Evolutionary conservation across 2,888 invertebrate genomes (phyloP), one percentile per base, ranked within the genome.

Genomic region (Agonopterix arenella): DNA sequence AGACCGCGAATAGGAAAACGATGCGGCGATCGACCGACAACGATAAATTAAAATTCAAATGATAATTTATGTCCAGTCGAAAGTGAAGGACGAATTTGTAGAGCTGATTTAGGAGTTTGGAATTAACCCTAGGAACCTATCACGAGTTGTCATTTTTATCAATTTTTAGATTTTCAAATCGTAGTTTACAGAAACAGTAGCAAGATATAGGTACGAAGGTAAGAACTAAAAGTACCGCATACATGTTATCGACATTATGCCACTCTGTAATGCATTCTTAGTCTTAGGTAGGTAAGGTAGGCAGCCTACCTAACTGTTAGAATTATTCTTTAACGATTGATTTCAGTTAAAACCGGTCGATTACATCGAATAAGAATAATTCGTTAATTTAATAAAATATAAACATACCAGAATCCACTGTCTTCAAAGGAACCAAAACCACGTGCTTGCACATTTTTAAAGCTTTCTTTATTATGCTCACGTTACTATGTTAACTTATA

Each of bases 361-460:
- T 28, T 5, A 28, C 28, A 4, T 28, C 28, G 28, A 28, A 28
- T 28, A 28, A 28, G 4, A 28, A 28, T 28, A 28, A 28, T 28
- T 28, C 28, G 28, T 28, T 28, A 28, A 28, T 28, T 5, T 28
- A 28, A 49, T 52, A 49, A 48, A 11, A 45, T 18, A 53, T 50
- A 54, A 53, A 69, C 80, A 60, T 66, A 85, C 85, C 79, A 59
- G 75, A 56, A 53, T 82, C 80, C 54, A 61, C 58, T 42, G 64
- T 65, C 50, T 77, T 80, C 69, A 80, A 69, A 56, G 80, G 74
- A 66, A 80, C 72, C 53, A 80, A 62, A 40, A 76, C 72, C 62
- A 77, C 70, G 67, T 80, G 78, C 64, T 81, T 80, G 62, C 84
- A 84, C 85, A 84, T 84, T 57, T 55, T 84, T 56, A 40, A n/a